These are phyloP conservation scores for Molanna angustata DNA, from an alignment of 2,888 invertebrate genomes.

Conservation along the genomic window DNA sequence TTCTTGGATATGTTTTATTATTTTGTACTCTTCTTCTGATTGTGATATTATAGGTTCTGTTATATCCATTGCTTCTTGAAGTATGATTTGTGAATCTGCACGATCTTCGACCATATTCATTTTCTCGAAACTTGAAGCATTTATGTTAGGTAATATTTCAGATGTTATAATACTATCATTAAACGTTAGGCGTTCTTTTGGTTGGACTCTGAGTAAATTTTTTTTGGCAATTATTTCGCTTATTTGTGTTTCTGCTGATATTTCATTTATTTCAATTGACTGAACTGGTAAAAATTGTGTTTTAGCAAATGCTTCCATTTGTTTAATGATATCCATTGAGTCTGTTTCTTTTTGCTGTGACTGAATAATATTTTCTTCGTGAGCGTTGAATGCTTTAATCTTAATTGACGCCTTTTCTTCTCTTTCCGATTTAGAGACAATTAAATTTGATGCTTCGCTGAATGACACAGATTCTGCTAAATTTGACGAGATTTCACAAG, in stretches of 20 bases:
- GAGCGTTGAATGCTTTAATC: slow-evolving; percentile 52
- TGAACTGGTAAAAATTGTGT: slow-evolving; percentile 25
- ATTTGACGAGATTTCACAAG: slow-evolving; percentile 47
- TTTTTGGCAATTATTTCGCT: slow-evolving; percentile 35
- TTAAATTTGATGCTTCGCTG: slow-evolving; percentile 45
- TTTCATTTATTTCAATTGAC: slow-evolving; percentile 43
- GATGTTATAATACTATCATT: slow-evolving; percentile 50
- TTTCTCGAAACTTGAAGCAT: slow-evolving; percentile 40
- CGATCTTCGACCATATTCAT: slow-evolving; percentile 44
- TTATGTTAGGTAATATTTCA: slow-evolving; percentile 43
- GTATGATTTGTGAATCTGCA: slow-evolving; percentile 56
- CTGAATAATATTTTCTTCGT: slow-evolving; percentile 46
- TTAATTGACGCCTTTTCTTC: slow-evolving; percentile 49
- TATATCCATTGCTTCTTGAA: slow-evolving; percentile 66
- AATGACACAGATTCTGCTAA: slow-evolving; percentile 53
- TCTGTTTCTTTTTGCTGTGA: slow-evolving; percentile 42
- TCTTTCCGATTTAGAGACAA: slow-evolving; percentile 38
- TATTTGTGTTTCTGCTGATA: slow-evolving; percentile 40
- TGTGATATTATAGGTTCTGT: slow-evolving; percentile 59
- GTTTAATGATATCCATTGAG: slow-evolving; percentile 35
- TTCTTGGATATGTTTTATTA: slow-evolving; percentile 54
- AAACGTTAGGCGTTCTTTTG: slow-evolving; percentile 44
- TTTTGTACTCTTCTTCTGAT: slow-evolving; percentile 56
- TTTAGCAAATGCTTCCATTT: slow-evolving; percentile 37
- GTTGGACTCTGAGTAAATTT: slow-evolving; percentile 43